Base-by-base conservation (phyloP, 1,140 invertebrate genomes). In the Cotesia glomerata region DNA sequence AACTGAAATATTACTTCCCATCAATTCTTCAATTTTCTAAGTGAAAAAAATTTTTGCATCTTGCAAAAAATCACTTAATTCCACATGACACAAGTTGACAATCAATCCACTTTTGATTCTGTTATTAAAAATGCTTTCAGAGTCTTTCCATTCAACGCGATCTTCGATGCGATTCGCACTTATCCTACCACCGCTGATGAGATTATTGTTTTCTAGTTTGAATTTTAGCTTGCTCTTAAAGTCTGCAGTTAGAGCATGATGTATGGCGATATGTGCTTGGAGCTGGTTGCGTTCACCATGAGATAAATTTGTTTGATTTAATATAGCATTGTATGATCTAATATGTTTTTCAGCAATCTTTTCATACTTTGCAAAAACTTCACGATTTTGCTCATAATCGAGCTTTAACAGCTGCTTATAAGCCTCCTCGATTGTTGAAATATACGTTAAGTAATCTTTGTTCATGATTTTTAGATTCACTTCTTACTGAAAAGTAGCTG, bases 41-140 rank as follows among this genome's bases (percentile, higher is more conserved):
- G 36, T 54, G 52, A 67, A 61, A 3, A 72, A 26, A 16, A 39
- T 36, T 73, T 73, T 74, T 4, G 69, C 71, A 76, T 79, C 74
- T 1, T 75, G 34, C 2, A 77, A 56, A 67, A 76, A 79, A 4
- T 34, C 14, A 5, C 14, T 18, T 9, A 77, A 65, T 72, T 79
- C 74, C 54, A 65, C 74, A 51, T 79, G 76, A 8, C 9, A n/a
- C 11, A 77, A 32, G 70, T 77, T 77, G 14, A 71, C 35, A 7
- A 79, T 61, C 16, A 59, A n/a, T 16, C 52, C 78, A 35, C 73
- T 73, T 52, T 71, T 26, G 39, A 78, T 74, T 16, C 74, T 32
- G 39, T 35, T 52, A 0, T 73, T 8, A 34, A 78, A 77, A 4
- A 45, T 69, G n/a, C 34, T 71, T 4, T 72, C 8, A 39, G 74